A percentile compares a stretch with the other conserved stretches of the same genome.
Conservation (phyloP, 2,888 invertebrate species). For the Tinea pellionella region DNA sequence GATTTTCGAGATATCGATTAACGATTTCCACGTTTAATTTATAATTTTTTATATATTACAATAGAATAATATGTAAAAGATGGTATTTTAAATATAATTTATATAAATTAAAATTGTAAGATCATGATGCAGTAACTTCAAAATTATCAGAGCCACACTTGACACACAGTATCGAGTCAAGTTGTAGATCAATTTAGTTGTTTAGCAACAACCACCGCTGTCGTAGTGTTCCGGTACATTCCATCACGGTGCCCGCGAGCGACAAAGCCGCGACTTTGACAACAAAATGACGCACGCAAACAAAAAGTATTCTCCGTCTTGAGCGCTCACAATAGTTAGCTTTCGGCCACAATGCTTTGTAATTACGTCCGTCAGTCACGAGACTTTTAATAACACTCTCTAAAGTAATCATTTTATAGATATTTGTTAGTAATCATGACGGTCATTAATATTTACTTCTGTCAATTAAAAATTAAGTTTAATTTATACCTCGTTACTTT, state of each 20-base stretch:
- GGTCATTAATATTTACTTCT: background rate
- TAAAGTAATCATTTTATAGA: background rate
- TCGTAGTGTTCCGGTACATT: conserved; percentile 33
- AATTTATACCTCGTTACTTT: background rate
- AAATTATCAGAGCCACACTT: background rate
- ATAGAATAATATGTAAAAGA: too few species aligned
- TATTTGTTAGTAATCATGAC: background rate
- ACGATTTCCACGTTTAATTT: too few species aligned
- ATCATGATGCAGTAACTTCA: too few species aligned
- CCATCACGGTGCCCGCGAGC: conserved; percentile 35
- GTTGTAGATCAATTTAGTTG: conserved; percentile 19
- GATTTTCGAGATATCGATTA: too few species aligned
- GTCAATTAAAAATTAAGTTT: conserved; percentile 5
- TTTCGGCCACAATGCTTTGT: conserved; percentile 14
- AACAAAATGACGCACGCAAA: conserved; percentile 28
- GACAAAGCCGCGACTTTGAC: conserved; percentile 28
- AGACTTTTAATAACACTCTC: conserved; percentile 7
- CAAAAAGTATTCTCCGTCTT: conserved; percentile 6
- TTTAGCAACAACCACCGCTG: conserved; percentile 27
- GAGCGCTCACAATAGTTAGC: conserved; percentile 10
- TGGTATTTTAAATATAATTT: too few species aligned
- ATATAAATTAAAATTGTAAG: too few species aligned
- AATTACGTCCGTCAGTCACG: conserved; percentile 14
- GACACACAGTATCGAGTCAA: background rate
- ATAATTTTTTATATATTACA: too few species aligned